These are phyloP conservation scores for Lydus trimaculatus DNA, from an alignment of 2,888 invertebrate genomes.

Conservation along the genomic window DNA sequence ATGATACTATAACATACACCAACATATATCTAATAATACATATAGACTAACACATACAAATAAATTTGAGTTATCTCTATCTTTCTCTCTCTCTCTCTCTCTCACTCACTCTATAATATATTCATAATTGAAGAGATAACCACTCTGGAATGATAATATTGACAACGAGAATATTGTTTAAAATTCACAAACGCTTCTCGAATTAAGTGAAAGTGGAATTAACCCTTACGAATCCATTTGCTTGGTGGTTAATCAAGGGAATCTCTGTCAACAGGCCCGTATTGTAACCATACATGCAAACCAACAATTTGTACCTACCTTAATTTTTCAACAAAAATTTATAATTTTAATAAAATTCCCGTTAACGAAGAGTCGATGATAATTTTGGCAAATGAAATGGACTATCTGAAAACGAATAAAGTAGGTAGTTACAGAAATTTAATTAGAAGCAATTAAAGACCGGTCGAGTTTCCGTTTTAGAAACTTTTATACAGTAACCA, in stretches of 20 bases:
- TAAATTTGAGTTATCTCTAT: constrained; percentile 42
- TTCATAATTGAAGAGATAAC: constrained; percentile 56
- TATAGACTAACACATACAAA: constrained; percentile 35
- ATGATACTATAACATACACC: constrained; percentile 22
- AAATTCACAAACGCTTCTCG: constrained; percentile 56
- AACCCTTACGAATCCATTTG: constrained; percentile 52
- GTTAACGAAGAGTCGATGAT: background rate
- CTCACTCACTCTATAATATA: constrained; percentile 51
- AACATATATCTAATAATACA: background rate
- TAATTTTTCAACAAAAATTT: no score
- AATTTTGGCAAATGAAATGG: constrained; percentile 10
- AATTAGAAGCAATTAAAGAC: constrained; percentile 60
- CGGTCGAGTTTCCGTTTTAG: constrained; percentile 43
- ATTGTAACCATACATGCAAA: background rate
- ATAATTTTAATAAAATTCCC: background rate
- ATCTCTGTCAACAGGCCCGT: constrained; percentile 1
- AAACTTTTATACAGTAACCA: constrained; percentile 40
- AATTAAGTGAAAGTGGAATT: constrained; percentile 60
- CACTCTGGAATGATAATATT: constrained; percentile 60
- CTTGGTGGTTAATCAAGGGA: constrained; percentile 5
- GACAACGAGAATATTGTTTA: constrained; percentile 58
- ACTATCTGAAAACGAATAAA: constrained; percentile 12
- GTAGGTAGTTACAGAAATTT: constrained; percentile 53
- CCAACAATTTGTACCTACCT: background rate
- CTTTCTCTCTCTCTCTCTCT: no score